A percentile compares a stretch with the other conserved stretches of the same genome.
phyloP scores from a whole-genome alignment of 2,888 invertebrate species.

The Drosophila differens region DNA sequence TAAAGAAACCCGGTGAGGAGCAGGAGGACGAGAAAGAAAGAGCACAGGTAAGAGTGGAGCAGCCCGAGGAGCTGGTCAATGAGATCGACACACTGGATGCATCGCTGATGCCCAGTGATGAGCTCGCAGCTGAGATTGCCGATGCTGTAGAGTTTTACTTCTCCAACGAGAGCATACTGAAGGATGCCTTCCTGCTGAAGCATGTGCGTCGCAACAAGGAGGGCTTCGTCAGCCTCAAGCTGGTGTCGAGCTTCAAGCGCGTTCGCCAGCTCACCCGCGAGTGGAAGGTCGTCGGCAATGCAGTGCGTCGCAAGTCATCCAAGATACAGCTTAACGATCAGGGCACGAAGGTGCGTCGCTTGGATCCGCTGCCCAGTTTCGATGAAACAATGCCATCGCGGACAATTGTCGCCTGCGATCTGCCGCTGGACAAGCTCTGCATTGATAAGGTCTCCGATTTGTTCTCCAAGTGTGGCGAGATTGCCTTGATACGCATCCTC shows the following conservation, averaged over 20 bases:
- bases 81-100: slow-evolving; percentile 84
- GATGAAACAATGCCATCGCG: slow-evolving; percentile 97
- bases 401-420: slow-evolving; percentile 94
- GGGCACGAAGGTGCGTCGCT: slow-evolving; percentile 94
- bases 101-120: slow-evolving; percentile 89
- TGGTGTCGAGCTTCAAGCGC: slow-evolving; percentile 97
- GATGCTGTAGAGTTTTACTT: slow-evolving; percentile 98
- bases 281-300: slow-evolving; percentile 96
- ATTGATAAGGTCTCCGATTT: slow-evolving; percentile 96
- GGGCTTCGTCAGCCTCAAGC: slow-evolving; percentile 96
- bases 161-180: slow-evolving; percentile 96
- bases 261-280: slow-evolving; percentile 97
- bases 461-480: slow-evolving; percentile 95
- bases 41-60: slow-evolving; percentile 17
- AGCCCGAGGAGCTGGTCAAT: slow-evolving; percentile 53
- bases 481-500: slow-evolving; percentile 94
- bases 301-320: slow-evolving; percentile 90
- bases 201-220: slow-evolving; percentile 98
- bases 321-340: slow-evolving; percentile 95
- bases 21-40: slow-evolving; percentile 39
- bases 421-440: slow-evolving; percentile 93
- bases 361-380: slow-evolving; percentile 93
- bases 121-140: slow-evolving; percentile 91
- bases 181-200: slow-evolving; percentile 97
- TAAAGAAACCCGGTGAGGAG: slow-evolving; percentile 68